Evolutionary conservation across 2,797 vertebrate species (phyloP).

Genomic region (Otus scops): DNA sequence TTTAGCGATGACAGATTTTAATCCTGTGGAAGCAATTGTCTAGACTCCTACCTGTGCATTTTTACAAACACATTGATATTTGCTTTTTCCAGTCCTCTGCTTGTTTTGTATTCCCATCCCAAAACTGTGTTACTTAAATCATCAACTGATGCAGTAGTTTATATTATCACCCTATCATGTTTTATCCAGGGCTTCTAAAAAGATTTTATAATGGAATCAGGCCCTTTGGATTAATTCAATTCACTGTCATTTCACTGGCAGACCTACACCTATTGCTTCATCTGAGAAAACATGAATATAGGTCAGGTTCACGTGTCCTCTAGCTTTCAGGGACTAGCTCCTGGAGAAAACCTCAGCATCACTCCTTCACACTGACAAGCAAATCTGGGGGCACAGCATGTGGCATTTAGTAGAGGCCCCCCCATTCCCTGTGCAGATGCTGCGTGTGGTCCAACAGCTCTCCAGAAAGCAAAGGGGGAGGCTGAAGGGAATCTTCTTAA

Average conservation of each 20-base stretch:
- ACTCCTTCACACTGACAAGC: accelerated
- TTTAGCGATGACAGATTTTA: background rate
- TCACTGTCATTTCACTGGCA: background rate
- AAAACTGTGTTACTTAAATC: background rate
- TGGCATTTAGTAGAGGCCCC: background rate
- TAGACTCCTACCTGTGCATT: background rate
- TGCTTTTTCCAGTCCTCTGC: background rate
- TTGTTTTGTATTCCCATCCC: background rate
- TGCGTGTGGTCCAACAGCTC: background rate
- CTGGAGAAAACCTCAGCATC: background rate
- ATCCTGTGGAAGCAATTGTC: background rate
- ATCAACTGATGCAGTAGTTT: background rate
- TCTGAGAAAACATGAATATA: background rate
- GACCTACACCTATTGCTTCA: background rate
- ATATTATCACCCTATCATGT: accelerated
- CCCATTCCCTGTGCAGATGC: background rate
- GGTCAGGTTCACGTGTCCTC: accelerated
- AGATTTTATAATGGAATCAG: background rate
- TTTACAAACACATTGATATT: accelerated
- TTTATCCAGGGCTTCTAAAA: background rate
- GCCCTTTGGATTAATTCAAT: background rate
- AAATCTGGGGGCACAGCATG: background rate
- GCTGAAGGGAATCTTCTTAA: background rate
- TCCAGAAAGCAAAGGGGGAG: background rate
- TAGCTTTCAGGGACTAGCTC: background rate